Evolutionary conservation across 2,888 invertebrate genomes (phyloP).

Genomic region (Macaria liturata): DNA sequence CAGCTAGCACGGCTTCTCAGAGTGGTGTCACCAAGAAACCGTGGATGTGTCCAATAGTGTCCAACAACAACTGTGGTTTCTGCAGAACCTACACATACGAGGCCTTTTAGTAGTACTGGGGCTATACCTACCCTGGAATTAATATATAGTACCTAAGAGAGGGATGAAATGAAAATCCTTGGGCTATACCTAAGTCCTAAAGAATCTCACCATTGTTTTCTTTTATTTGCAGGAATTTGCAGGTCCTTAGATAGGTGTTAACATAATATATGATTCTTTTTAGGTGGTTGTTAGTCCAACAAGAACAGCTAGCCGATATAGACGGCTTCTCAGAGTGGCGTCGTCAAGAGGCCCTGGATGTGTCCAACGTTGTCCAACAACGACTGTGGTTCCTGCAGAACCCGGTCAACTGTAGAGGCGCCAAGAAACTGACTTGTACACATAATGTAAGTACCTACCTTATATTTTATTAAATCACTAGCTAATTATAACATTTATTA

Average conservation of each 20-base stretch:
- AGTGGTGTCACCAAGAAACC: conserved; percentile 1
- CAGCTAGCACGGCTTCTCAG: background rate
- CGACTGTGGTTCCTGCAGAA: conserved; percentile 1
- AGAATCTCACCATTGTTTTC: background rate
- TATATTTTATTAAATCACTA: background rate
- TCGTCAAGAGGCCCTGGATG: background rate
- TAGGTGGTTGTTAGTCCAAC: conserved; percentile 1
- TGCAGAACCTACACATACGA: no score
- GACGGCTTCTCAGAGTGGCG: conserved; percentile 3
- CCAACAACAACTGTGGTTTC: background rate
- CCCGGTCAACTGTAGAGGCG: background rate
- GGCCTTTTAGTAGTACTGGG: no score
- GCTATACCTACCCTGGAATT: no score
- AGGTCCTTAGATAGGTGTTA: background rate
- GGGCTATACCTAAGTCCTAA: no score
- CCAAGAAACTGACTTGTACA: conserved; percentile 1
- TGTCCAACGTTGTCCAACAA: conserved; percentile 1
- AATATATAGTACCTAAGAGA: no score
- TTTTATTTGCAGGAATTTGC: no score
- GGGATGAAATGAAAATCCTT: no score
- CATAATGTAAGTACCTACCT: conserved; percentile 4
- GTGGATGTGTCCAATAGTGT: background rate
- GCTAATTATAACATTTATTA: no score
- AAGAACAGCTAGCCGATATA: background rate
- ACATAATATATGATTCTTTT: no score